Evolutionary conservation across 2,797 vertebrate species (phyloP), one percentile per base, ranked within the genome.

Genomic region (Galago senegalensis): DNA sequence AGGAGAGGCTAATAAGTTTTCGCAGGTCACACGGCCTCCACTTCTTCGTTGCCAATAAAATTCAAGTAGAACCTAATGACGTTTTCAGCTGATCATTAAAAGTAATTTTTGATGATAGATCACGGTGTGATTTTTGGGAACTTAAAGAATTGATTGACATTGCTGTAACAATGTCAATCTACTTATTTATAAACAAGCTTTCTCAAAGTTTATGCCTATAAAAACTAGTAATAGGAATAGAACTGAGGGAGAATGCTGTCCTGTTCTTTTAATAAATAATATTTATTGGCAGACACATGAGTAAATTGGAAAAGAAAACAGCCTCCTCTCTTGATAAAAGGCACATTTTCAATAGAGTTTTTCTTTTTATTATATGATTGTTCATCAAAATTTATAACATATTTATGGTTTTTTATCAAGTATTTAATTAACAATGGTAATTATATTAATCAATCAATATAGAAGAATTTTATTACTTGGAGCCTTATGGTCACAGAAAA

Each of bases 381-480:
- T 60, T 91, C 7, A 37, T 72, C 53, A 88, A 90, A 61, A 49
- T 61, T 73, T 84, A 63, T 77, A 67, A 82, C 3, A 87, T 73
- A 67, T 72, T 84, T 84, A 63, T 70, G 3, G 37, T 87, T 92
- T 40, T 80, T 84, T 94, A 87, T 85, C 2, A 69, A 83, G 7
- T 56, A 10, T 73, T 60, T 75, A 13, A 69, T 56, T 80, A 92
- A 21, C 67, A n/a, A 84, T 56, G 34, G 21, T n/a, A 81, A 70
- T 40, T 73, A 16, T 85, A 89, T 49, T 27, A 61, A 14, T 69
- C 91, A 86, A 5, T 58, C 49, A 83, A 40, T 65, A 88, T 53
- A 81, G 60, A 94, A 94, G 9, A 88, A 75, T 75, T 93, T 70
- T 46, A 34, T 85, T 77, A 49, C 43, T 93, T 76, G 77, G 73